These are phyloP conservation scores for Atlantisia rogersi DNA, from an alignment of 2,113 vertebrate genomes.

Conservation along the genomic window DNA sequence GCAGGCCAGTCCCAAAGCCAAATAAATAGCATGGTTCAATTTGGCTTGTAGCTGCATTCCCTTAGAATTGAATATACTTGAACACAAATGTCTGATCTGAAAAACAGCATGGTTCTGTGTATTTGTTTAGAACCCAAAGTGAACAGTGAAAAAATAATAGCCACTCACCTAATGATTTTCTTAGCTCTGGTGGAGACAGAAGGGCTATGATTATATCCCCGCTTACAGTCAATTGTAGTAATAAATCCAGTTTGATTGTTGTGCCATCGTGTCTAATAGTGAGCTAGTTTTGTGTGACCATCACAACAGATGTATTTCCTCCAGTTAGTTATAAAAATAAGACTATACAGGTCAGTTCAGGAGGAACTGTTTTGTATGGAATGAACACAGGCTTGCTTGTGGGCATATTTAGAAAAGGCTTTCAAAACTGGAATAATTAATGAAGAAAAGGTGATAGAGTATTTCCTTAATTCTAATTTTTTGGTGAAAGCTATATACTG, in stretches of 20 bases:
- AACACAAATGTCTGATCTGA: not conserved
- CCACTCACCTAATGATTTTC: not conserved
- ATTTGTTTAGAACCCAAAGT: not conserved
- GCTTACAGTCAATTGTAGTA: not conserved
- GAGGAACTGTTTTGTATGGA: not conserved
- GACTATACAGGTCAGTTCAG: not conserved
- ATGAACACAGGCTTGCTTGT: not conserved
- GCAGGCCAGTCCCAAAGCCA: not conserved
- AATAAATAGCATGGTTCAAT: not conserved
- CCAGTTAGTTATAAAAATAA: not conserved
- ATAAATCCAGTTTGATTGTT: conserved; percentile 17
- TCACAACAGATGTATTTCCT: not conserved
- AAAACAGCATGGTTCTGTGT: not conserved
- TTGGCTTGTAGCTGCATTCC: not conserved
- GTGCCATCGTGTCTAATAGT: not conserved
- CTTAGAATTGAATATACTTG: not conserved
- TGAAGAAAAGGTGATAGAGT: not conserved
- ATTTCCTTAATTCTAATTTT: not conserved
- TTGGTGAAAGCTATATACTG: not conserved
- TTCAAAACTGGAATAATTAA: not conserved
- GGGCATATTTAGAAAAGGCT: not conserved
- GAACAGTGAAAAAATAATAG: not conserved
- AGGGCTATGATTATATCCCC: conserved; percentile 12
- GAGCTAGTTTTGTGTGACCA: not conserved
- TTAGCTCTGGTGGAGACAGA: not conserved